phyloP scores from a whole-genome alignment of 2,797 vertebrate genomes.

The Petrocephalus sullivani region DNA sequence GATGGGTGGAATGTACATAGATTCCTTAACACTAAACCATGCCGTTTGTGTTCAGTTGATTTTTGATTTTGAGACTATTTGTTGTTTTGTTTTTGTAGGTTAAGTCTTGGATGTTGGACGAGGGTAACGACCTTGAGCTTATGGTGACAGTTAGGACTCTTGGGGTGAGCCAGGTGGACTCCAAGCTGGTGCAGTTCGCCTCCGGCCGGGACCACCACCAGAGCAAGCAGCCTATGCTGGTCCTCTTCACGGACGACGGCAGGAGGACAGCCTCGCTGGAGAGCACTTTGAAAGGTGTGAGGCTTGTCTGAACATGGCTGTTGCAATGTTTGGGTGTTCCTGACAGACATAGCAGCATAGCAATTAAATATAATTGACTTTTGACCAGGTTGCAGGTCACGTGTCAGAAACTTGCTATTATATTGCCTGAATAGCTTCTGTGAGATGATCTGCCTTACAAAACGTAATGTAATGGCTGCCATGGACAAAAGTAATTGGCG shows the following conservation, averaged over 20 bases:
- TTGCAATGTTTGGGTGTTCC: background rate
- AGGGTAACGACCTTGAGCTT: constrained; percentile 72
- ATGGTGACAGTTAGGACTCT: constrained; percentile 65
- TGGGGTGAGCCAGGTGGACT: constrained; percentile 51
- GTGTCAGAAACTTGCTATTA: background rate
- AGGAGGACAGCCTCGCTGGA: constrained; percentile 55
- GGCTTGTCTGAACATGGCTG: background rate
- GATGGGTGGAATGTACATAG: background rate
- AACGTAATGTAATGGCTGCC: background rate
- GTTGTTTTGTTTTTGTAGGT: constrained; percentile 57
- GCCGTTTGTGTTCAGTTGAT: background rate
- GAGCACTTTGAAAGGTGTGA: constrained; percentile 55
- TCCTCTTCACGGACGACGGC: constrained; percentile 82
- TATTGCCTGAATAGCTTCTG: background rate
- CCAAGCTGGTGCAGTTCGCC: constrained; percentile 66
- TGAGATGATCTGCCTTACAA: background rate
- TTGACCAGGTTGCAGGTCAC: background rate
- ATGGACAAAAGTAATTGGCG: background rate
- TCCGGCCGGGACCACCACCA: constrained; percentile 72
- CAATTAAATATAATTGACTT: background rate
- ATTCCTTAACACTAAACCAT: background rate
- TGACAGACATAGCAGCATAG: background rate
- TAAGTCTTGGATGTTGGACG: constrained; percentile 69
- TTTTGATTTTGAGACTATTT: background rate
- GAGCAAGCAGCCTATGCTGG: constrained; percentile 86